phyloP scores from a whole-genome alignment of 2,888 invertebrate genomes.

The Calliphora vomitoria region DNA sequence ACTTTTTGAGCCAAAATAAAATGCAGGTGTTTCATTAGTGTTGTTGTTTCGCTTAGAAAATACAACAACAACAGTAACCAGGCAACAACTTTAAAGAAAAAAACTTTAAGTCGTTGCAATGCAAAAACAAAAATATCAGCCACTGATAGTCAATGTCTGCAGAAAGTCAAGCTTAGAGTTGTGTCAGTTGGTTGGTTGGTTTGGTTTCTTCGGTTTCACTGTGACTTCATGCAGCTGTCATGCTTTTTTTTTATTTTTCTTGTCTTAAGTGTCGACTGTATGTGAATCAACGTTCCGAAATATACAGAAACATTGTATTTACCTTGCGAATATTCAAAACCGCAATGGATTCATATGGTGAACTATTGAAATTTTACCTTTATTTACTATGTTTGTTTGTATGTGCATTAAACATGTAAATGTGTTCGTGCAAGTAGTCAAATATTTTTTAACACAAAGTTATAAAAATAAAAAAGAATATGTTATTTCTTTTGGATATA shows the following conservation, averaged over 20 bases:
- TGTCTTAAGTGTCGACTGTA: constrained; percentile 45
- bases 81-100: constrained; percentile 40
- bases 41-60: constrained; percentile 56
- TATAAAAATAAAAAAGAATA: too few relatives aligned
- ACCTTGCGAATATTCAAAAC: constrained; percentile 51
- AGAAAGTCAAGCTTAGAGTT: constrained; percentile 67
- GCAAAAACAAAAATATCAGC: constrained; percentile 16
- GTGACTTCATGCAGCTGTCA: constrained; percentile 71
- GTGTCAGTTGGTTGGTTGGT: constrained; percentile 53
- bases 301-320: constrained; percentile 49
- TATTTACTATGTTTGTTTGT: too few relatives aligned
- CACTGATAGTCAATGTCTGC: constrained; percentile 64
- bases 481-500: too few relatives aligned
- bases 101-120: constrained; percentile 49
- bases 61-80: constrained; percentile 53
- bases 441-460: too few relatives aligned
- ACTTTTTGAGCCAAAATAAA: constrained; percentile 34
- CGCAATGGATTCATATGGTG: constrained; percentile 24
- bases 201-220: constrained; percentile 68
- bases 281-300: constrained; percentile 57
- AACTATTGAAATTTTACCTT: constrained; percentile 1
- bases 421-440: too few relatives aligned
- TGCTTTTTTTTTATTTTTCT: constrained; percentile 47
- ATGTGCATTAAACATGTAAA: too few relatives aligned
- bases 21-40: constrained; percentile 68